Percentiles rank a stretch among this genome's conserved stretches.
Evolutionary conservation across 1,140 invertebrate genomes (phyloP).

Genomic region (Drosophila sulfurigaster): DNA sequence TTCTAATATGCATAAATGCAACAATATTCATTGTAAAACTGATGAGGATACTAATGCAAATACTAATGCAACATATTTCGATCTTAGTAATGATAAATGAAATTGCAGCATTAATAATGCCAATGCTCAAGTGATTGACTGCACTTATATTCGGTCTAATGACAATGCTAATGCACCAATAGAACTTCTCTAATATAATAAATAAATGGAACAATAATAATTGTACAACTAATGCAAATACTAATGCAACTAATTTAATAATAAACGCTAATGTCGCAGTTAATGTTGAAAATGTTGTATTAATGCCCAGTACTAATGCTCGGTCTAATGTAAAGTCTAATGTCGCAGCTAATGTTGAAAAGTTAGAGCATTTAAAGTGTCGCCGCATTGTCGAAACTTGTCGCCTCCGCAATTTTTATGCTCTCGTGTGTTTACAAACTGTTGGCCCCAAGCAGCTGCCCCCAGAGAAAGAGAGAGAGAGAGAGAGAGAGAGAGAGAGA

Average conservation of each 20-base stretch:
- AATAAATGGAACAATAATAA: background rate
- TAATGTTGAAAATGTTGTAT: background rate
- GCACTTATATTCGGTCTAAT: background rate
- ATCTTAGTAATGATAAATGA: background rate
- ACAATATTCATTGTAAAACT: background rate
- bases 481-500: background rate
- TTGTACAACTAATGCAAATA: background rate
- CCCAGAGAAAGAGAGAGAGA: background rate
- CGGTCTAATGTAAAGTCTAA: background rate
- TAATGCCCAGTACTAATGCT: background rate
- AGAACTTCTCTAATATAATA: too few relatives aligned
- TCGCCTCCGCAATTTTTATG: background rate
- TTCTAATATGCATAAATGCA: too few relatives aligned
- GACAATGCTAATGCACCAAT: background rate
- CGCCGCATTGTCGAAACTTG: background rate
- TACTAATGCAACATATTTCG: background rate
- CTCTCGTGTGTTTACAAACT: background rate
- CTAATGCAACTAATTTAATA: background rate
- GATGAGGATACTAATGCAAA: background rate
- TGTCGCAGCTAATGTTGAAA: background rate
- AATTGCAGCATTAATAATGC: background rate
- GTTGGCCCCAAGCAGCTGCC: background rate
- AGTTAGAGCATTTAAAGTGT: background rate
- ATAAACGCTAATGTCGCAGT: background rate
- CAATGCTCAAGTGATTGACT: background rate